Evolutionary conservation across 2,888 invertebrate genomes (phyloP), one percentile per base, ranked within the genome.

Genomic region (Conistra vaccinii): DNA sequence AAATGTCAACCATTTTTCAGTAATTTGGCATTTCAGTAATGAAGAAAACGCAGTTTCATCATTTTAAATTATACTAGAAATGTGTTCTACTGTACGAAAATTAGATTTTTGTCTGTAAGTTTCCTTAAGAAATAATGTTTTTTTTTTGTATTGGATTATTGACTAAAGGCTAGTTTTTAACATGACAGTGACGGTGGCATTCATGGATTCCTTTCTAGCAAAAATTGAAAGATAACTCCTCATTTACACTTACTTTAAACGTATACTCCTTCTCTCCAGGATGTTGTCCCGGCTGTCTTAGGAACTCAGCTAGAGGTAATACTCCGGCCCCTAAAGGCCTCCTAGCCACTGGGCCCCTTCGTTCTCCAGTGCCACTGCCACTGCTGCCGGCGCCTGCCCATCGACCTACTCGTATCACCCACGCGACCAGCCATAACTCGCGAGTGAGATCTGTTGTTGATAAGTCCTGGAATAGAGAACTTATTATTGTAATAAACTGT

Each of bases 311-410:
- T 48, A 99, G 95, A 29, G 98, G 97, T 78, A 98, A 95, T 0
- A 98, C 98, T 4, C 98, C 99, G 58, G 99, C 98, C 0, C 99
- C 99, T 89, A 98, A 97, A 0, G 99, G 99, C 80, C 99, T 96
- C 78, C 98, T 97, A 73, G 98, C 98, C 12, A 96, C 94, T 0
- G 96, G 96, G 0, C 95, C 96, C 84, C 95, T 86, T 81, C 96
- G 78, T 92, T 95, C 93, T 58, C 97, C 97, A 2, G 97, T 97
- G 63, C 95, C 94, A 65, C 95, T 91, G 55, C 94, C 92, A 35
- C 93, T 89, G 80, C 92, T 90, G 23, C 94, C 95, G 0, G 94
- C 95, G 9, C 95, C 96, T 26, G 98, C 97, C 97, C 99, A 98
- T 89, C 98, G 97, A 3, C 99, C 99, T 71, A 99, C 98, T 69